Percentiles rank a stretch among this genome's conserved stretches.
Evolutionary conservation across 2,797 vertebrate species (phyloP).

Genomic region (Cygnus olor): DNA sequence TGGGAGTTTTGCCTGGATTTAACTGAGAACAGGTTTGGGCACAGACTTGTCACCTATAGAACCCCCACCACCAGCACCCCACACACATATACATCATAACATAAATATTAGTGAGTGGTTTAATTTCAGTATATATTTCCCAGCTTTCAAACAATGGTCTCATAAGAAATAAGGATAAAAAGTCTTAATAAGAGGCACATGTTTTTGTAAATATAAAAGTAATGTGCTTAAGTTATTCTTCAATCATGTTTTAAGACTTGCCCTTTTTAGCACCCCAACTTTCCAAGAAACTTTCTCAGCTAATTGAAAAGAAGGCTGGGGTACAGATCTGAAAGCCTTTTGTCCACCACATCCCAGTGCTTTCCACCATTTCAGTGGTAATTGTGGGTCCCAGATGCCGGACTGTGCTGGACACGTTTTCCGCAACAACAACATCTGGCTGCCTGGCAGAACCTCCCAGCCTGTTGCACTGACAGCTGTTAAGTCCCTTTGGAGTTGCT

Average conservation of each 20-base stretch:
- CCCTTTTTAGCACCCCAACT: constrained; percentile 13
- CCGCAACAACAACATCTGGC: constrained; percentile 58
- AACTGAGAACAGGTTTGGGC: neutral
- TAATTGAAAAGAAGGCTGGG: constrained; percentile 11
- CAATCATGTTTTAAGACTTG: neutral
- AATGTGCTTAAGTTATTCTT: constrained; percentile 20
- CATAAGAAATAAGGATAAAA: neutral
- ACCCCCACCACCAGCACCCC: neutral
- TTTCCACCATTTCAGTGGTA: constrained; percentile 14
- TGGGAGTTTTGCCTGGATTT: neutral
- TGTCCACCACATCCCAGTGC: neutral
- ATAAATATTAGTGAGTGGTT: constrained; percentile 13
- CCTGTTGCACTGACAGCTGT: constrained; percentile 32
- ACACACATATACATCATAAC: neutral
- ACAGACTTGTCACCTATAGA: neutral
- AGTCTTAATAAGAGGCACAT: constrained; percentile 31
- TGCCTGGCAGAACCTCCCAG: constrained; percentile 43
- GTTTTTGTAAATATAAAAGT: constrained; percentile 42
- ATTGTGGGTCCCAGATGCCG: neutral
- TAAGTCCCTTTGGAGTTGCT: constrained; percentile 10
- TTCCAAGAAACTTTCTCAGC: neutral
- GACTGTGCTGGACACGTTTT: neutral
- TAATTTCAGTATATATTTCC: constrained; percentile 28
- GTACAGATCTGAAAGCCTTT: neutral
- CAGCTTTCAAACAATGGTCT: constrained; percentile 4